Base-by-base conservation (phyloP, 2,888 invertebrate genomes). In the Perizoma flavofasciatum region DNA sequence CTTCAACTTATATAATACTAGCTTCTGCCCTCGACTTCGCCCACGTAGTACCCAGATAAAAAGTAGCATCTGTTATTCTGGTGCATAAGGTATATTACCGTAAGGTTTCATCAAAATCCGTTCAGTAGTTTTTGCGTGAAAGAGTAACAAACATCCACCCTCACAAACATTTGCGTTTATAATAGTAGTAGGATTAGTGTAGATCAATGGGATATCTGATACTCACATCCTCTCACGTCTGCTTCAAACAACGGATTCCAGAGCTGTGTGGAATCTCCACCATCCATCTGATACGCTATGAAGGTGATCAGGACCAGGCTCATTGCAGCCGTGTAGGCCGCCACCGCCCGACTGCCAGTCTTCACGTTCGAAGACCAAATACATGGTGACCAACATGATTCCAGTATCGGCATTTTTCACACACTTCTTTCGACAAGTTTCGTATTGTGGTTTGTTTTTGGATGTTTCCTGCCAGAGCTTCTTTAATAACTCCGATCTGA, bases 221-320 rank as follows among this genome's bases (percentile, higher is more conserved):
- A 94, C 95, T 93, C 87, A 96, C 96, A 95, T 68, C 88, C 86
- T 78, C 96, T 93, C 6, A 97, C 94, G 87, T 97, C 97, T 37
- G 97, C 95, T 88, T 98, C 98, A 86, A 98, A 98, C 39, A 97
- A 89, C 0, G 98, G 98, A 76, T 96, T 96, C 91, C 97, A 98
- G 4, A 97, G 89, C 81, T 97, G 97, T 0, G 96, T 95, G 0
- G 97, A 97, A 75, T 97, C 97, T 22, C 98, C 98, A n/a, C 98
- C 98, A 67, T 85, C 84, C 90, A 98, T 94, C 87, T 97, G 95
- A 80, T 97, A 97, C 0, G 88, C 85, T 59, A 96, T 94, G 68
- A 94, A 84, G 5, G 96, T 96, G 68, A 97, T 96, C 0, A 96
- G 78, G 9, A 97, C 93, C 35, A 96, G 73, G 66, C 96, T 95